These are phyloP conservation scores for Danio aesculapii DNA, from an alignment of 2,797 vertebrate genomes.

Conservation along the genomic window DNA sequence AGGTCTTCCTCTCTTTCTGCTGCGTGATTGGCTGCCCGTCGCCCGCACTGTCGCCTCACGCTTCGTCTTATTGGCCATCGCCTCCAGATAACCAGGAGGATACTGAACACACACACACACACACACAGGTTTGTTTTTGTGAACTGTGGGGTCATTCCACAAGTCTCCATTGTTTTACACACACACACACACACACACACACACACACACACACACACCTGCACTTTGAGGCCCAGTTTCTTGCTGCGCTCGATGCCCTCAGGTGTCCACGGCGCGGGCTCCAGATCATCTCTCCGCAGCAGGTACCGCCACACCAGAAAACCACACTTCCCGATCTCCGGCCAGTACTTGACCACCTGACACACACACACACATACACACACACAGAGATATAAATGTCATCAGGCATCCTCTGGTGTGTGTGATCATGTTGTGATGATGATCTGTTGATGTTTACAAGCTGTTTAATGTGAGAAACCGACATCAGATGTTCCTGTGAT, in stretches of 20 bases:
- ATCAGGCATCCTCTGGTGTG: too few species aligned
- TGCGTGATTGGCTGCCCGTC: conserved; percentile 63
- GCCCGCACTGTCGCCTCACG: conserved; percentile 81
- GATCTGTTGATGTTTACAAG: not conserved
- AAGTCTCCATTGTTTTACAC: too few species aligned
- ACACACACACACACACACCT: conserved; percentile 78
- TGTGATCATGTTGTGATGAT: too few species aligned
- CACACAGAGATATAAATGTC: too few species aligned
- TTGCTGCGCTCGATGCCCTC: conserved; percentile 93
- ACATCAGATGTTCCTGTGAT: not conserved
- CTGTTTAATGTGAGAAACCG: not conserved
- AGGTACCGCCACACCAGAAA: conserved; percentile 99
- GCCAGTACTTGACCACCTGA: conserved; percentile 96
- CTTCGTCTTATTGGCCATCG: conserved; percentile 96
- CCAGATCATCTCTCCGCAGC: conserved; percentile 92
- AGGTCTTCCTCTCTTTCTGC: conserved; percentile 82
- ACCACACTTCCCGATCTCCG: conserved; percentile 97
- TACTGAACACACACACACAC: conserved; percentile 78
- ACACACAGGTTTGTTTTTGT: not conserved
- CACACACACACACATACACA: too few species aligned
- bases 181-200: too few species aligned
- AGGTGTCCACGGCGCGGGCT: conserved; percentile 96
- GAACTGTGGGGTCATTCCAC: too few species aligned
- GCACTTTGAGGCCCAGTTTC: conserved; percentile 91
- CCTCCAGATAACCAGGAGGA: conserved; percentile 94